These are phyloP conservation scores for Strix uralensis DNA, from an alignment of 2,113 vertebrate genomes.

Conservation along the genomic window DNA sequence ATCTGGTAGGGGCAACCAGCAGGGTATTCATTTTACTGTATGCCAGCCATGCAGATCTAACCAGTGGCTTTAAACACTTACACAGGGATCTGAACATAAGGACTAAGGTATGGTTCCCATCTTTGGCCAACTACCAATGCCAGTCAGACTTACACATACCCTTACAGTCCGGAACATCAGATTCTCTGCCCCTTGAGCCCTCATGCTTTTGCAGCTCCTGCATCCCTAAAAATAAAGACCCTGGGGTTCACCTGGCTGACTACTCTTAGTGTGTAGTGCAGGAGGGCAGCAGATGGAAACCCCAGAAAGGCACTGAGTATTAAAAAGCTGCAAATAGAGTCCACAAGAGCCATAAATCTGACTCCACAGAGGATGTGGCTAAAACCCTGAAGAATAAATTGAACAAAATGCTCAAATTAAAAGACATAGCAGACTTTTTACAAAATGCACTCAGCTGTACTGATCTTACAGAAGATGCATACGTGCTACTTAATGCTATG, in stretches of 20 bases:
- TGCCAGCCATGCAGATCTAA: fast-evolving
- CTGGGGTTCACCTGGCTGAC: not conserved
- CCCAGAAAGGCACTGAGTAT: not conserved
- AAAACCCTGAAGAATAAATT: not conserved
- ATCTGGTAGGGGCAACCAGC: not conserved
- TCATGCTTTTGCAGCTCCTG: not conserved
- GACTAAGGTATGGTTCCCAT: not conserved
- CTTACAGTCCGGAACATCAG: not conserved
- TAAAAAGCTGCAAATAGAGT: not conserved
- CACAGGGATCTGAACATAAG: not conserved
- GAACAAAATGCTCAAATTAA: not conserved
- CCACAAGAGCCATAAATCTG: not conserved
- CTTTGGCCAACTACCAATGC: not conserved
- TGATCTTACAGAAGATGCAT: not conserved
- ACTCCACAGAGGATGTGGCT: not conserved
- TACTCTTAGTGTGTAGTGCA: not conserved
- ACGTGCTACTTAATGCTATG: fast-evolving
- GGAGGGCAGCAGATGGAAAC: not conserved
- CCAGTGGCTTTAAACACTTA: not conserved
- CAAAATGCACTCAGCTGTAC: not conserved
- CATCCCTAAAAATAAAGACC: not conserved
- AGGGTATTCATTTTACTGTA: not conserved
- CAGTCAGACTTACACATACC: not conserved
- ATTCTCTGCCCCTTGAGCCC: not conserved
- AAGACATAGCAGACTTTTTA: not conserved